These are phyloP conservation scores for Mionectes olivaceus DNA, from an alignment of 2,797 vertebrate species.

Conservation along the genomic window DNA sequence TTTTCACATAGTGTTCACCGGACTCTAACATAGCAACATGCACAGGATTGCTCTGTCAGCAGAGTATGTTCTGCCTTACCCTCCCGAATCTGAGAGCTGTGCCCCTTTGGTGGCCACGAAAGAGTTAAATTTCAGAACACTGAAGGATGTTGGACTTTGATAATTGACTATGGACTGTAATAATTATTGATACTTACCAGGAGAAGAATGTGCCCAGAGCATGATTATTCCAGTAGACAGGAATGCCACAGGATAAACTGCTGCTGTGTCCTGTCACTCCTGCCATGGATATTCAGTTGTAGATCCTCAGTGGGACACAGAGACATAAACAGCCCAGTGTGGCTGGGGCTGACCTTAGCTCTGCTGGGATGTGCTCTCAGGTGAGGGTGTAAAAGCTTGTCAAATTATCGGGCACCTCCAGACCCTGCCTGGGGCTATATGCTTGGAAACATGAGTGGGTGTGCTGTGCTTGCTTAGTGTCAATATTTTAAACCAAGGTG, in stretches of 20 bases:
- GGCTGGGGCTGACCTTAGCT: background rate
- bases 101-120: background rate
- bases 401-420: background rate
- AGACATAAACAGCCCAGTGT: background rate
- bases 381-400: background rate
- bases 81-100: background rate
- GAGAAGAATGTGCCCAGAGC: background rate
- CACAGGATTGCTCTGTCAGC: background rate
- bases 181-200: background rate
- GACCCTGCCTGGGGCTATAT: background rate
- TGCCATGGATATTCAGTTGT: background rate
- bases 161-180: background rate
- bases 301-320: background rate
- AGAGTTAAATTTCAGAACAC: constrained; percentile 35
- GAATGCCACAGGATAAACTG: background rate
- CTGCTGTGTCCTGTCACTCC: background rate
- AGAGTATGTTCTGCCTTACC: background rate
- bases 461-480: background rate
- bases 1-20: background rate
- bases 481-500: background rate
- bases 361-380: background rate
- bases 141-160: background rate
- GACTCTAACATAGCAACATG: background rate
- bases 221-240: background rate
- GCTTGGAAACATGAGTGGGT: background rate